These are phyloP conservation scores for Nymphicus hollandicus DNA, from an alignment of 2,113 vertebrate genomes.

Conservation along the genomic window DNA sequence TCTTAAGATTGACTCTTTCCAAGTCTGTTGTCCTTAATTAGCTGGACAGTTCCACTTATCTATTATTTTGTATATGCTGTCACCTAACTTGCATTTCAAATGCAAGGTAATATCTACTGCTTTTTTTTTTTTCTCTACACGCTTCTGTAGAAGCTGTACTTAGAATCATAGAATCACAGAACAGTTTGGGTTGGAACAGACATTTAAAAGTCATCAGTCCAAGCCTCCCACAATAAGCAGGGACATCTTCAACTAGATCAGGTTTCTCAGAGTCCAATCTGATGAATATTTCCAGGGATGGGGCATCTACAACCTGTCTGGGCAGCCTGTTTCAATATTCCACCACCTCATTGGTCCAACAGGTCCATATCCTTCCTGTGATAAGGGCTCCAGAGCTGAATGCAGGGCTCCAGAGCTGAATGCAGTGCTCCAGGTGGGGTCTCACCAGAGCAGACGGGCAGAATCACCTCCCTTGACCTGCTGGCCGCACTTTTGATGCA, in stretches of 20 bases:
- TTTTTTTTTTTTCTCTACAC: neutral
- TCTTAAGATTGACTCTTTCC: neutral
- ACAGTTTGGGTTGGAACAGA: neutral
- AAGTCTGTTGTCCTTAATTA: neutral
- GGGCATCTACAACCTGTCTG: neutral
- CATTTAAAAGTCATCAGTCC: neutral
- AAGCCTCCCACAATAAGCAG: neutral
- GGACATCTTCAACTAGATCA: neutral
- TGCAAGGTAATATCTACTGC: neutral
- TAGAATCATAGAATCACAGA: neutral
- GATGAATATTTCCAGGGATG: neutral
- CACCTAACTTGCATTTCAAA: neutral
- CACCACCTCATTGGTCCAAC: neutral
- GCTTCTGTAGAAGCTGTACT: neutral
- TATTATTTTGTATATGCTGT: neutral
- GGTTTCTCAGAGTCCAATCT: neutral
- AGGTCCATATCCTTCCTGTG: neutral
- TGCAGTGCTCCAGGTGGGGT: neutral
- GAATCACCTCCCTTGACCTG: neutral
- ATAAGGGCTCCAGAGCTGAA: neutral
- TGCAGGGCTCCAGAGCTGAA: fast-evolving
- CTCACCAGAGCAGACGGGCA: fast-evolving
- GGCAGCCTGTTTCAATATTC: neutral
- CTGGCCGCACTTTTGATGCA: neutral
- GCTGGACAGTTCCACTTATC: neutral